These are phyloP conservation scores for Agrochola lota DNA, from an alignment of 2,888 invertebrate species.

Conservation along the genomic window DNA sequence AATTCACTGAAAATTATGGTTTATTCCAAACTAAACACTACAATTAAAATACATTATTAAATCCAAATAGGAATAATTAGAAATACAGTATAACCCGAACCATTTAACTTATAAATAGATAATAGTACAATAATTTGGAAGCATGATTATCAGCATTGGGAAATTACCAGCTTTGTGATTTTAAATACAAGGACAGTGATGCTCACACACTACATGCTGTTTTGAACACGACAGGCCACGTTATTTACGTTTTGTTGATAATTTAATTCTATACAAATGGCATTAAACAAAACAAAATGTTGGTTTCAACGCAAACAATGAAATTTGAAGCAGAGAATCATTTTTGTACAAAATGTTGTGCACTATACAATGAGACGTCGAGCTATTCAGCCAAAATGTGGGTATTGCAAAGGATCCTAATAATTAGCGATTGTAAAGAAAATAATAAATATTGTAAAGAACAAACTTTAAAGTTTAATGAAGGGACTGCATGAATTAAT, in stretches of 20 bases:
- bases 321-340: slow-evolving; percentile 68
- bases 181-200: slow-evolving; percentile 6
- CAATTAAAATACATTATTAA: background rate
- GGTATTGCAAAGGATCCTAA: slow-evolving; percentile 64
- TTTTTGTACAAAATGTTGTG: slow-evolving; percentile 68
- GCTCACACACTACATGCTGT: background rate
- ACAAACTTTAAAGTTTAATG: background rate
- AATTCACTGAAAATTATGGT: background rate
- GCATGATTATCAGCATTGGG: slow-evolving; percentile 11
- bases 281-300: slow-evolving; percentile 31
- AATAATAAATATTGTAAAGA: background rate
- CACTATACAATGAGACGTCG: slow-evolving; percentile 74
- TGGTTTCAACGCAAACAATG: slow-evolving; percentile 52
- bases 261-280: slow-evolving; percentile 26
- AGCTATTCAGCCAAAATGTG: slow-evolving; percentile 68
- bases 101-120: background rate
- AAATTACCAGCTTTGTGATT: slow-evolving; percentile 6
- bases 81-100: background rate
- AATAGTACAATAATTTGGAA: background rate
- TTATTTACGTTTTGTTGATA: slow-evolving; percentile 21
- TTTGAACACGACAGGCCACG: slow-evolving; percentile 5
- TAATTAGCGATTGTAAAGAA: slow-evolving; percentile 37
- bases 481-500: slow-evolving; percentile 38
- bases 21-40: background rate
- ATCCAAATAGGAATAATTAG: background rate